Evolutionary conservation across 2,113 vertebrate species (phyloP), one percentile per base, ranked within the genome.

Genomic region (Pangasianodon hypophthalmus): DNA sequence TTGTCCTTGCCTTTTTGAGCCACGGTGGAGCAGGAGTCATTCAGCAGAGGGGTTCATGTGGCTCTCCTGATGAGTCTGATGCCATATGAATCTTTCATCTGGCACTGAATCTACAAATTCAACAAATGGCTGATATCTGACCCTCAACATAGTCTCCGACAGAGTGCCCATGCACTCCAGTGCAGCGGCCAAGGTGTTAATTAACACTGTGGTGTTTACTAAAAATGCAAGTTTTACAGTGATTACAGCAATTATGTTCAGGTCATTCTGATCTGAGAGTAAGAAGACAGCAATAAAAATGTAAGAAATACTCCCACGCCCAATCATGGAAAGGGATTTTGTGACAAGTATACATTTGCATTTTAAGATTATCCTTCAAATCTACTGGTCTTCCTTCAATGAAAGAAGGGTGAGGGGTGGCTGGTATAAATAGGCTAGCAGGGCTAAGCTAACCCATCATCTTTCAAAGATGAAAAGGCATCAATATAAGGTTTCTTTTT

Each of bases 51-150:
- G 81, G 75, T 84, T 73, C 3, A 77, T 32, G 60, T 88, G 83
- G 80, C 85, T 92, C 60, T 93, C 62, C 84, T 81, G 69, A 62
- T 14, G 54, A 13, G 29, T 73, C 83, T 46, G 90, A 82, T 64
- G 82, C 46, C 67, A 52, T 91, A 83, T 93, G 67, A 93, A 94
- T 93, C 79, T 93, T 94, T 95, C 92, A 73, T 54, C 13, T 37
- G 46, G 26, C 37, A 86, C 87, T 62, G 37, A 69, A 85, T 91
- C 69, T 64, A 84, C 88, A 86, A 91, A 95, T 93, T 93, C 80
- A 91, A 93, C 91, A 87, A 86, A 11, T 0, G 77, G 79, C 29
- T 87, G 93, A 94, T 92, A 90, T 91, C 83, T 62, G n/a, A 87
- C 92, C 62, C 87, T 87, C 21, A 24, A 32, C 64, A 29, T 1